Percentiles rank a stretch among this genome's conserved stretches.
phyloP scores from a whole-genome alignment of 1,140 invertebrate genomes.

The Ptiloglossa arizonensis region DNA sequence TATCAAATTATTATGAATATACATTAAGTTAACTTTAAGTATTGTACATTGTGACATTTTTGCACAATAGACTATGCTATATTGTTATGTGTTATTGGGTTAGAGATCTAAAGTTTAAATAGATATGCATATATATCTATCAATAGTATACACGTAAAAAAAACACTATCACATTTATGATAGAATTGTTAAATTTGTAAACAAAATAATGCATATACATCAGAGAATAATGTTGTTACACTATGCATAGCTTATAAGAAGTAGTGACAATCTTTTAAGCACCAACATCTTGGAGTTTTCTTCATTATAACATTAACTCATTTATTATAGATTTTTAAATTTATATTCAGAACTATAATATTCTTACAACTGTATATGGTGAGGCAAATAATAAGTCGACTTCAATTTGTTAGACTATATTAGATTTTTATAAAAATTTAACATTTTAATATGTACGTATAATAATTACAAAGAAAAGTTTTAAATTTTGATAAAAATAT shows the following conservation, averaged over 20 bases:
- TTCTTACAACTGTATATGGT: background rate
- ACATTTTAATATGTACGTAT: no score
- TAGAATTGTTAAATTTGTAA: no score
- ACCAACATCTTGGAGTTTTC: background rate
- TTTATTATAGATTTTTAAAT: background rate
- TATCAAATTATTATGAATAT: slow-evolving; percentile 4
- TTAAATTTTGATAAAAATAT: no score
- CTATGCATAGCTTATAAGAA: background rate
- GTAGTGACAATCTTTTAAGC: background rate
- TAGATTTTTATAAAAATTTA: no score
- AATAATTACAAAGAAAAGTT: no score
- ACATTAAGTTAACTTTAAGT: background rate
- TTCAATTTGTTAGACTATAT: no score
- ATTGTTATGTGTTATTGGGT: background rate
- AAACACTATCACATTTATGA: background rate
- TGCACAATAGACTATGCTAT: background rate
- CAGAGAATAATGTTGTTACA: background rate
- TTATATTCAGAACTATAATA: no score
- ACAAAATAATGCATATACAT: background rate
- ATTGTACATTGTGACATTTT: background rate
- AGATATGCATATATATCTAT: background rate
- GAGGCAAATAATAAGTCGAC: no score
- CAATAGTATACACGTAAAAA: no score
- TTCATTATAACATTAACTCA: background rate
- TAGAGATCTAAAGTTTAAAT: background rate